These are phyloP conservation scores for Nyleta sp. DNA, from an alignment of 2,888 invertebrate species.

Conservation along the genomic window DNA sequence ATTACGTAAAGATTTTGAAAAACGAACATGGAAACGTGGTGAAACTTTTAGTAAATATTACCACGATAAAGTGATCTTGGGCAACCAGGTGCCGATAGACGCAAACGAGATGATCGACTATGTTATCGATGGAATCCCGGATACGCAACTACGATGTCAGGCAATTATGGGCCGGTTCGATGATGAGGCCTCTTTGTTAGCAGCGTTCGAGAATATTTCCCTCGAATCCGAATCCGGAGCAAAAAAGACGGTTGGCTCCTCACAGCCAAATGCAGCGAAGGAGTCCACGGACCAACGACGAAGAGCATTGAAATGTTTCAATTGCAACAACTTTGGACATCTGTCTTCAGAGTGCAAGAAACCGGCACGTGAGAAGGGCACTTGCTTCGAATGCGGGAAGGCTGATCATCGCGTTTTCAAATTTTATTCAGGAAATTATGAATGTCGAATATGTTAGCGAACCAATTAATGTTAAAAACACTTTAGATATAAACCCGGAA, in stretches of 20 bases:
- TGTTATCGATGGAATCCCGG: conserved; percentile 62
- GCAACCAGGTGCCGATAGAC: conserved; percentile 57
- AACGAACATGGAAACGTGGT: conserved; percentile 46
- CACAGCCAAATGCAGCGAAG: too few species aligned
- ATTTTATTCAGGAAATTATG: too few species aligned
- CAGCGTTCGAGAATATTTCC: conserved; percentile 34
- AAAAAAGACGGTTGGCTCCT: too few species aligned
- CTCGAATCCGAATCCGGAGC: neutral
- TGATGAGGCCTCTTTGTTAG: conserved; percentile 19
- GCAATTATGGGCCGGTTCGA: conserved; percentile 52
- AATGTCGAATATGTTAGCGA: too few species aligned
- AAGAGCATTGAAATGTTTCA: neutral
- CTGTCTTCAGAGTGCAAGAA: neutral
- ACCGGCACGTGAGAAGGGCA: neutral
- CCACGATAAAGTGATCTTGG: conserved; percentile 65
- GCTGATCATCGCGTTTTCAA: neutral
- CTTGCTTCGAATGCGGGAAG: neutral
- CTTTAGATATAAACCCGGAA: too few species aligned
- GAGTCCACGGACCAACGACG: too few species aligned
- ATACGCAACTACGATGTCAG: conserved; percentile 50
- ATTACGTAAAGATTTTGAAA: conserved; percentile 59
- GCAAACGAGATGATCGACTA: conserved; percentile 60
- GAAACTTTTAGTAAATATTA: conserved; percentile 63
- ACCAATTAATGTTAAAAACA: too few species aligned
- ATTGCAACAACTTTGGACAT: neutral